Evolutionary conservation across 2,888 invertebrate species (phyloP).

Genomic region (Argyra leucocephala): DNA sequence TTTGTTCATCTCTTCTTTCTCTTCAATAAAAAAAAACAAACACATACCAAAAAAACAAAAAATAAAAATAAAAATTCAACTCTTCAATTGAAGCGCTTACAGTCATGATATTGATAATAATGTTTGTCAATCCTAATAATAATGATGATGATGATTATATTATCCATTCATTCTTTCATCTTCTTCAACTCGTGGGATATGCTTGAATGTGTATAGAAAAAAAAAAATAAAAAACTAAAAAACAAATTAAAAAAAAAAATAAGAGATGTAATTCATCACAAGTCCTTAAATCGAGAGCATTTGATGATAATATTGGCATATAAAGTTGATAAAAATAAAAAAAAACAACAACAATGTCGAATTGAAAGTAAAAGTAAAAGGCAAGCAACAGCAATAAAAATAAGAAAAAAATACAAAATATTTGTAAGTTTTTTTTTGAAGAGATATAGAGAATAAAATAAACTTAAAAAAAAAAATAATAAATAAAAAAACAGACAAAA

Average conservation of each 20-base stretch:
- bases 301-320: not conserved
- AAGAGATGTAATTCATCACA: not conserved
- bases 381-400: conserved; percentile 24
- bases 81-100: not conserved
- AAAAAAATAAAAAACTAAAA: not conserved
- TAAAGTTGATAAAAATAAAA: conserved; percentile 13
- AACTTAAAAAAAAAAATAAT: conserved; percentile 26
- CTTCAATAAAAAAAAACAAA: too few relatives aligned
- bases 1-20: not conserved
- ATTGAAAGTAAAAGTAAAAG: conserved; percentile 24
- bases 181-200: too few relatives aligned
- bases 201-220: not conserved
- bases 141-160: not conserved
- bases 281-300: not conserved
- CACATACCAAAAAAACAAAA: conserved; percentile 14
- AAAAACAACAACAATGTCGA: conserved; percentile 18
- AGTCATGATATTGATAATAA: not conserved
- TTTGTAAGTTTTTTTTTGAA: too few relatives aligned
- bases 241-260: not conserved
- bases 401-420: conserved; percentile 25
- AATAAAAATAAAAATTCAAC: not conserved
- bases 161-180: too few relatives aligned
- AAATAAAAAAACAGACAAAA: conserved; percentile 7
- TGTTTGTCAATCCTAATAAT: too few relatives aligned
- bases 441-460: conserved; percentile 22